Evolutionary conservation across 2,888 invertebrate species (phyloP), one percentile per base, ranked within the genome.

Genomic region (Limnephilus lunatus): DNA sequence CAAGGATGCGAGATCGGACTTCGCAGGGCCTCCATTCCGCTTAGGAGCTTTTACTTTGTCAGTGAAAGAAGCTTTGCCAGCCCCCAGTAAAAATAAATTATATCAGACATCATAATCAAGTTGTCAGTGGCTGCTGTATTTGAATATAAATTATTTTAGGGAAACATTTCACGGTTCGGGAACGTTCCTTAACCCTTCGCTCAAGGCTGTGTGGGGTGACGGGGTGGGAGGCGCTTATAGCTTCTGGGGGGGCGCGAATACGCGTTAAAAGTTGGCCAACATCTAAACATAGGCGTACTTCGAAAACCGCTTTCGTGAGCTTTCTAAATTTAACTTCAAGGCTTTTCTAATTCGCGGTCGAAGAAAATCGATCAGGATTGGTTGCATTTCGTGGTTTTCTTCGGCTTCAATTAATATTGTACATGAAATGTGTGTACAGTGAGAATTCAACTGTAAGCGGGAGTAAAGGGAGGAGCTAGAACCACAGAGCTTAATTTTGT

Each of bases 61-160:
- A 85, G 85, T 85, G 53, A 81, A 86, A 91, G 91, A 91, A 90
- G 91, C 91, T 92, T 92, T 89, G 89, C 91, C 89, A 90, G n/a
- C 92, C 93, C 91, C 44, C 91, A 81, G 93, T 92, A 93, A 93
- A 93, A 93, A 93, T 93, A 92, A 93, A 93, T 93, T 93, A 93
- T 92, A 93, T 93, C 93, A 93, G 93, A 93, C 93, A 92, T 93
- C 92, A 92, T 92, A 92, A 93, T 93, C 93, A 93, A 93, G 93
- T 93, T 93, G 93, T 93, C 93, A 92, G 93, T 93, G 92, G 93
- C 93, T 92, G 93, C 92, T 91, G 91, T 91, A 93, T 93, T 93
- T 93, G 93, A 93, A 93, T 93, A 93, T 93, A 93, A 93, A 93
- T 93, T 93, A 93, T 93, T 93, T 93, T 93, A 90, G 48, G 92